Percentiles rank a stretch among this genome's conserved stretches.
phyloP scores from a whole-genome alignment of 2,797 vertebrate species.

The Pitangus sulphuratus region DNA sequence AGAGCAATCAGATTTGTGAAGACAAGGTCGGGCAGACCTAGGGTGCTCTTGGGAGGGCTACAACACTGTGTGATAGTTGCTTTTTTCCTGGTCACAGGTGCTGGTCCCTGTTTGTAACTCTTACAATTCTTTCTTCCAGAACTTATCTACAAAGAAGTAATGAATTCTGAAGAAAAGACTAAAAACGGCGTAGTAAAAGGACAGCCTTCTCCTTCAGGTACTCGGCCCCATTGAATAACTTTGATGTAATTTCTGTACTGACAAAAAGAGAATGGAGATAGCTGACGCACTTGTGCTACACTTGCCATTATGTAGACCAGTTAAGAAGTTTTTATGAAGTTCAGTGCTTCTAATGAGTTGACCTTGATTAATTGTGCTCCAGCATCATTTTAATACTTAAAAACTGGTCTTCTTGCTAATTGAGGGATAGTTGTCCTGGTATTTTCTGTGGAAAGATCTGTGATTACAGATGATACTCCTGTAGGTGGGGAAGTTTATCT shows the following conservation, averaged over 20 bases:
- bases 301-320: neutral
- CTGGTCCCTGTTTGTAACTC: neutral
- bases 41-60: neutral
- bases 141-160: constrained; percentile 99
- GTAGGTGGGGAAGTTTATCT: neutral
- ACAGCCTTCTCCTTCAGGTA: constrained; percentile 99
- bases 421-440: neutral
- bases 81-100: neutral
- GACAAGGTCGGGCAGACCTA: neutral
- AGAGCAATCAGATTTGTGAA: neutral
- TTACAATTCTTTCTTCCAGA: constrained; percentile 79
- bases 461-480: neutral
- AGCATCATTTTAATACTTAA: neutral
- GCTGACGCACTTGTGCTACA: neutral
- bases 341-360: neutral
- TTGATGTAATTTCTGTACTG: neutral
- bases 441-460: neutral
- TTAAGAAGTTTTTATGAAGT: neutral
- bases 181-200: constrained; percentile 99
- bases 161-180: constrained; percentile 99
- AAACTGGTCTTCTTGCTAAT: neutral
- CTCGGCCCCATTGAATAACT: constrained; percentile 80
- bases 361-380: neutral
- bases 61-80: neutral
- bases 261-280: neutral